These are phyloP conservation scores for Argopecten irradians DNA, from an alignment of 1,140 invertebrate genomes.

Conservation along the genomic window DNA sequence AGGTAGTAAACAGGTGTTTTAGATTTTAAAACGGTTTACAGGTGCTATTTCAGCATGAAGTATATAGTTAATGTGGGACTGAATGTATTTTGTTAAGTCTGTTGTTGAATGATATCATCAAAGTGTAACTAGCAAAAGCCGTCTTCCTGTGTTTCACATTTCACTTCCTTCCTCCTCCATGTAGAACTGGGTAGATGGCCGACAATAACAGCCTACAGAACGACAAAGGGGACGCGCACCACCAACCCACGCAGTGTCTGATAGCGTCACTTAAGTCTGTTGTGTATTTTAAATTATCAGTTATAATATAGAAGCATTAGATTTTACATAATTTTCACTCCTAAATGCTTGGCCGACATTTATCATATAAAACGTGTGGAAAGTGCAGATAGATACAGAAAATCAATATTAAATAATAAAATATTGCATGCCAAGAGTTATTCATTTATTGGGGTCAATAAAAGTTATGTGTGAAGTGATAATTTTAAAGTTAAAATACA, in stretches of 20 bases:
- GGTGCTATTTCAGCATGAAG: too few species aligned
- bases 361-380: too few species aligned
- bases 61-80: not conserved
- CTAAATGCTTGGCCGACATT: too few species aligned
- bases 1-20: not conserved
- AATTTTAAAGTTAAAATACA: too few species aligned
- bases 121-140: not conserved
- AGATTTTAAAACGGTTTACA: too few species aligned
- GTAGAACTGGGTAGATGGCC: not conserved
- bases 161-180: not conserved
- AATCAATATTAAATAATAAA: too few species aligned
- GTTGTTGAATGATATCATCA: not conserved
- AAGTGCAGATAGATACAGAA: too few species aligned
- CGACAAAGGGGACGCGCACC: not conserved
- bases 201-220: not conserved
- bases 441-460: too few species aligned
- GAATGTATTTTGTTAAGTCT: not conserved
- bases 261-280: not conserved
- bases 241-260: not conserved
- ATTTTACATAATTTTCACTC: too few species aligned
- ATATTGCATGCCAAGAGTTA: too few species aligned
- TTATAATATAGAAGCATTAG: too few species aligned
- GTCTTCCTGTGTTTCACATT: slow-evolving; percentile 1
- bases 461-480: too few species aligned
- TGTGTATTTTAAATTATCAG: not conserved